Percentiles rank a stretch among this genome's conserved stretches.
phyloP scores from a whole-genome alignment of 2,888 invertebrate genomes.

The Syrphus vitripennis region DNA sequence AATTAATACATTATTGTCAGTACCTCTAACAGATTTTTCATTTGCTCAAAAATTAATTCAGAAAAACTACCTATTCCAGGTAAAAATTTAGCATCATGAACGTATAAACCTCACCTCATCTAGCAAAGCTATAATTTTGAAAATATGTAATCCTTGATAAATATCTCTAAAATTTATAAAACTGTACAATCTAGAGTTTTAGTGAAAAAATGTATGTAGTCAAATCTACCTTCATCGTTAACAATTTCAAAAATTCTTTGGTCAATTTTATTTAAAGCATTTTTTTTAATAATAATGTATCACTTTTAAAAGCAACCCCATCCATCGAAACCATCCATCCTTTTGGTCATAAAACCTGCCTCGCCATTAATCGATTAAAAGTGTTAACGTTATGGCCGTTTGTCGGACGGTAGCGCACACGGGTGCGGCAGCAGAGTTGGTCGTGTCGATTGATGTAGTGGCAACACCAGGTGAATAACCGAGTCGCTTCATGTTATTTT shows the following conservation, averaged over 20 bases:
- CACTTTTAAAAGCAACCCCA: constrained; percentile 16
- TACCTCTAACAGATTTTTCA: too few relatives aligned
- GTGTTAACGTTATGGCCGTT: not conserved
- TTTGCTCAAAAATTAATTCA: too few relatives aligned
- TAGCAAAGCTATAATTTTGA: not conserved
- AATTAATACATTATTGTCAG: too few relatives aligned
- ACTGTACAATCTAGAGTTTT: not conserved
- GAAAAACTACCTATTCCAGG: too few relatives aligned
- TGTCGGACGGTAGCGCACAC: not conserved
- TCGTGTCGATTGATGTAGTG: not conserved
- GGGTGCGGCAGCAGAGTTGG: not conserved
- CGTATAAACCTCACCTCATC: not conserved
- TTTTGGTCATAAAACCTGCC: not conserved
- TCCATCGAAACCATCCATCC: not conserved
- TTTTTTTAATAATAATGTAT: constrained; percentile 30
- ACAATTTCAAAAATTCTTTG: not conserved
- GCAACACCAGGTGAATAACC: constrained; percentile 58
- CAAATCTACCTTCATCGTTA: not conserved
- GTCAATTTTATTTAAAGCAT: not conserved
- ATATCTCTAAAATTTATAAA: not conserved
- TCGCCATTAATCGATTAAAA: constrained; percentile 67
- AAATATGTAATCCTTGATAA: not conserved
- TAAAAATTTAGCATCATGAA: not conserved
- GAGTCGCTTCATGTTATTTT: constrained; percentile 11
- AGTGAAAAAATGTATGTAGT: too few relatives aligned